Conservation (phyloP, 92 coral and sea anemone genomes). For the Muricea muricata region DNA sequence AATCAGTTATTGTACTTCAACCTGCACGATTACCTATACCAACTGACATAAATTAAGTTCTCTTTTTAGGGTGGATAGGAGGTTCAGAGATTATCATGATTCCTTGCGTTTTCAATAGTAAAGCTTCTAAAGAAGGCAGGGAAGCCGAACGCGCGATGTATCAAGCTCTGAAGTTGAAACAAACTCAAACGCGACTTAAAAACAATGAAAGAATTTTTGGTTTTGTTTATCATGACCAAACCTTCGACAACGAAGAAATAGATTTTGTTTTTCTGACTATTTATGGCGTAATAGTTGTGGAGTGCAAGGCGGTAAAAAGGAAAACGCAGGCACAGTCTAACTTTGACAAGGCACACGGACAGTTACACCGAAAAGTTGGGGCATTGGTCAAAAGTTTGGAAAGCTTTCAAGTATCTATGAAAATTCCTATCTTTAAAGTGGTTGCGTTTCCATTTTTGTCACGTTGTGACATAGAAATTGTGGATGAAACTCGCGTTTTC, state of each 20-base stretch:
- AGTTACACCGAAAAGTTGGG: neutral
- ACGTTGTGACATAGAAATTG: neutral
- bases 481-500: neutral
- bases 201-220: neutral
- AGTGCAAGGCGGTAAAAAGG: neutral
- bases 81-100: neutral
- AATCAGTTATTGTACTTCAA: no score
- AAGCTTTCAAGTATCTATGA: neutral
- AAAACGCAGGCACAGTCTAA: neutral
- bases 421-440: neutral
- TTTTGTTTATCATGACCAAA: constrained; percentile 15
- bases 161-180: neutral
- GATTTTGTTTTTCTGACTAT: neutral
- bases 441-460: constrained; percentile 15
- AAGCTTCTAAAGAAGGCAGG: neutral
- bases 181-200: neutral
- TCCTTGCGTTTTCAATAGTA: neutral
- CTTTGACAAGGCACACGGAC: neutral
- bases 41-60: no score
- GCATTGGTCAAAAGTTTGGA: neutral
- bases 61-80: neutral
- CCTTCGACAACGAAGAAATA: constrained; percentile 7
- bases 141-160: neutral
- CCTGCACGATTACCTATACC: no score
- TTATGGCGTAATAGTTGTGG: neutral